phyloP scores from a whole-genome alignment of 2,113 vertebrate species.

The Felis chaus region DNA sequence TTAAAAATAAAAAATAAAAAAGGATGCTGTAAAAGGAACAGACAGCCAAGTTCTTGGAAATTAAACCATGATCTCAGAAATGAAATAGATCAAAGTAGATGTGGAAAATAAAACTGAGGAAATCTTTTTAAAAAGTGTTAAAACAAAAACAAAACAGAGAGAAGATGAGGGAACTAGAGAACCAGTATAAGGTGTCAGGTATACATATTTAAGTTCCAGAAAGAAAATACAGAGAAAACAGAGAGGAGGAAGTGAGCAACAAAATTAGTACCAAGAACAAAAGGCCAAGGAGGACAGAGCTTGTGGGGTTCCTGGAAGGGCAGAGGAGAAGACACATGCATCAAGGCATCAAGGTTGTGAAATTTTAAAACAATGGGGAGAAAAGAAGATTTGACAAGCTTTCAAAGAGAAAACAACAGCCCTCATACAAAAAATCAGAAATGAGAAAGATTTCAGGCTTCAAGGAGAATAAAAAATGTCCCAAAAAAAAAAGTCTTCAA shows the following conservation, averaged over 20 bases:
- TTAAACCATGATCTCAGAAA: not conserved
- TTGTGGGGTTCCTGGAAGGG: not conserved
- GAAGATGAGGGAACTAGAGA: not conserved
- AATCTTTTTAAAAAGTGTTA: constrained; percentile 8
- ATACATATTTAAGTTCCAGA: not conserved
- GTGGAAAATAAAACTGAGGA: not conserved
- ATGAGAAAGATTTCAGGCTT: constrained; percentile 1
- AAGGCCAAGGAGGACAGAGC: not conserved
- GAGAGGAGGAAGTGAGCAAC: not conserved
- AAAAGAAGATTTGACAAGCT: not conserved
- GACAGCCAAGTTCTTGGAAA: not conserved
- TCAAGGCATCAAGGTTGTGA: not conserved
- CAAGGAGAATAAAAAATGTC: not conserved
- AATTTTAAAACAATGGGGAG: not conserved
- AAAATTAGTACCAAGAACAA: not conserved
- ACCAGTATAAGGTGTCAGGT: not conserved
- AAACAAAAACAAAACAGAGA: not conserved
- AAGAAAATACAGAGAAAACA: not conserved
- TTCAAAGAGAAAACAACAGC: not conserved
- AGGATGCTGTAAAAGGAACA: not conserved
- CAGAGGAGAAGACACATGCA: not conserved
- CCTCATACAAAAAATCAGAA: not conserved
- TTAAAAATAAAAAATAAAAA: not conserved
- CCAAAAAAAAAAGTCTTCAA: not conserved
- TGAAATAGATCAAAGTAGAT: not conserved